These are phyloP conservation scores for Drosophila yakuba DNA, from an alignment of 1,140 invertebrate genomes.

Conservation along the genomic window DNA sequence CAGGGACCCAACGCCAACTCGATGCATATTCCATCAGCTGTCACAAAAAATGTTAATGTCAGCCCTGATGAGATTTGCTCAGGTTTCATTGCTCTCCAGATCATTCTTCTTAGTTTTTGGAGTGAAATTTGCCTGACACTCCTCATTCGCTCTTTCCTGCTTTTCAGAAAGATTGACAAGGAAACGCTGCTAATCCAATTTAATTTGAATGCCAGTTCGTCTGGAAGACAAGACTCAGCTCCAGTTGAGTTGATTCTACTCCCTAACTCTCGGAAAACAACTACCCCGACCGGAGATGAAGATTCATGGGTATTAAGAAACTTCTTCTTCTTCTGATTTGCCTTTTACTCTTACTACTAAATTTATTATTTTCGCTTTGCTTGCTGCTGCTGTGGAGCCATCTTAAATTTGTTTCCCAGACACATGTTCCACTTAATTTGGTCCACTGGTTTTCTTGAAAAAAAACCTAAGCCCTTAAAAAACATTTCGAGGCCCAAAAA, in stretches of 20 bases:
- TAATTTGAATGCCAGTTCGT: conserved; percentile 84
- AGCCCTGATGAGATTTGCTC: conserved; percentile 75
- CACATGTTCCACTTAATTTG: conserved; percentile 76
- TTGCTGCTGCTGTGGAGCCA: conserved; percentile 44
- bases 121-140: conserved; percentile 21
- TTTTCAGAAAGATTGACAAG: conserved; percentile 78
- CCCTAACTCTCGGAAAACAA: conserved; percentile 4
- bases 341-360: conserved; percentile 78
- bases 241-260: conserved; percentile 42
- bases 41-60: conserved; percentile 84
- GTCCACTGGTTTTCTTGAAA: conserved; percentile 61
- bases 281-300: conserved; percentile 41
- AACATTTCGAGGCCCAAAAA: conserved; percentile 23
- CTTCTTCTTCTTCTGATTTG: conserved; percentile 65
- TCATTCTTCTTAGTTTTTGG: conserved; percentile 41
- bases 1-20: conserved; percentile 60
- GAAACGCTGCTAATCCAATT: conserved; percentile 84
- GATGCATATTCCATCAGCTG: conserved; percentile 82
- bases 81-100: conserved; percentile 43
- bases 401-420: conserved; percentile 60
- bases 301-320: conserved; percentile 74
- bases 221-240: conserved; percentile 75
- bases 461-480: conserved; percentile 7
- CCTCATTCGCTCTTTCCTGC: conserved; percentile 7
- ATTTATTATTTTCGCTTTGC: conserved; percentile 37